A percentile compares a stretch with the other conserved stretches of the same genome.
Evolutionary conservation across 2,113 vertebrate genomes (phyloP).

Genomic region (Oxyruncus cristatus): DNA sequence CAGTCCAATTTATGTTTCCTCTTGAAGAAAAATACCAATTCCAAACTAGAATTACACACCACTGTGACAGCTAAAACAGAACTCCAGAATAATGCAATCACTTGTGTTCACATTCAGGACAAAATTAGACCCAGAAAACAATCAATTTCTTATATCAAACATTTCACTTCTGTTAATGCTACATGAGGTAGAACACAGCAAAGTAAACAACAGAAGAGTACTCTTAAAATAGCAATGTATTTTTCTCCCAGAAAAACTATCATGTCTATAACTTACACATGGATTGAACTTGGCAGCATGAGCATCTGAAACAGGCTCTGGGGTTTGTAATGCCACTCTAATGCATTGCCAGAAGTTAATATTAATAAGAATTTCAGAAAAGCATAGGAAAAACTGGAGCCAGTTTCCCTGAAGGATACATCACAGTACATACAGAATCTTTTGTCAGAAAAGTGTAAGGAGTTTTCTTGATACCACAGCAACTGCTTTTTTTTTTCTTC

Average conservation of each 20-base stretch:
- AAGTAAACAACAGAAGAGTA: neutral
- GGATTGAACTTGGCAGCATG: slow-evolving; percentile 36
- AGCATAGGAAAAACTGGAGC: neutral
- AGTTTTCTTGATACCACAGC: neutral
- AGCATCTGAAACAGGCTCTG: slow-evolving; percentile 32
- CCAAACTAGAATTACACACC: neutral
- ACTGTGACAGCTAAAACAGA: neutral
- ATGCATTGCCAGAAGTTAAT: slow-evolving; percentile 4
- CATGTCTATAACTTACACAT: neutral
- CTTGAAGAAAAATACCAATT: neutral
- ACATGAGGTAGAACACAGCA: neutral
- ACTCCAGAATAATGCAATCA: neutral
- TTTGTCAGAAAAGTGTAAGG: neutral
- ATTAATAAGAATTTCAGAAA: neutral
- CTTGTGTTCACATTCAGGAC: neutral
- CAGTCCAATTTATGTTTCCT: neutral
- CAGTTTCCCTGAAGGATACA: neutral
- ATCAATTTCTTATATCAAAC: neutral
- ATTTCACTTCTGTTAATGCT: neutral
- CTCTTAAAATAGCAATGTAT: neutral
- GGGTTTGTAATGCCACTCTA: neutral
- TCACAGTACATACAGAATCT: neutral
- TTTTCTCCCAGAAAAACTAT: neutral
- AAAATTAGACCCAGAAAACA: neutral
- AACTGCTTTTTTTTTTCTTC: neutral